Base-by-base conservation (phyloP, 2,888 invertebrate genomes). In the Mesopsocus fuscifrons region DNA sequence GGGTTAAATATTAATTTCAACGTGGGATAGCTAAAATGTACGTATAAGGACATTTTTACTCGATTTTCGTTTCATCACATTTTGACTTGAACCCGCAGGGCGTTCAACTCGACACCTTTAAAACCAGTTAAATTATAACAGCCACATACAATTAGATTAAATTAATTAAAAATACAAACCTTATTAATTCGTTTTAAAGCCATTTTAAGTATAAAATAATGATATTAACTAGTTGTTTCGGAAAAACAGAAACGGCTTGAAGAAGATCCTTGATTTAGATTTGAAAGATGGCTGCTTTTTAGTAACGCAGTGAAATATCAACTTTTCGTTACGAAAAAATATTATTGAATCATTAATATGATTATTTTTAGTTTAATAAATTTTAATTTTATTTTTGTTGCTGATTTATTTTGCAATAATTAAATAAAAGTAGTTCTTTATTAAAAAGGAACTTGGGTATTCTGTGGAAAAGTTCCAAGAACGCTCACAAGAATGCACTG, bases 161-260 rank as follows among this genome's bases (percentile, higher is more conserved):
- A n/a, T n/a, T n/a, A n/a, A n/a, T n/a, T n/a, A n/a, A 55, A 55
- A 59, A 63, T 67, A 74, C 77, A 64, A 76, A 82, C 82, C 85
- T 87, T 87, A 77, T 87, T 87, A 77, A 87, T 87, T 82, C 87
- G 80, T 80, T 87, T 87, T 81, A 87, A 82, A 77, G 87, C 87
- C 87, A 87, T 87, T 62, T 59, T 61, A 57, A 55, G 56, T 54
- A 55, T 69, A 67, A 67, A 69, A 26, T 66, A 68, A 68, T 72
- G 70, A 71, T 73, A 70, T 71, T 71, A 70, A 38, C 33, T 42
- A 38, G 16, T 9, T 38, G 20, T 38, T 38, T 38, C 21, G n/a
- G 17, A 38, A 20, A 38, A 18, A 38, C 17, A 20, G 17, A 38
- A 38, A 38, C 13, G 17, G 13, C n/a, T 21, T 38, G n/a, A 20